A percentile compares a stretch with the other conserved stretches of the same genome.
phyloP scores from a whole-genome alignment of 2,888 invertebrate genomes.

The Alitta virens region DNA sequence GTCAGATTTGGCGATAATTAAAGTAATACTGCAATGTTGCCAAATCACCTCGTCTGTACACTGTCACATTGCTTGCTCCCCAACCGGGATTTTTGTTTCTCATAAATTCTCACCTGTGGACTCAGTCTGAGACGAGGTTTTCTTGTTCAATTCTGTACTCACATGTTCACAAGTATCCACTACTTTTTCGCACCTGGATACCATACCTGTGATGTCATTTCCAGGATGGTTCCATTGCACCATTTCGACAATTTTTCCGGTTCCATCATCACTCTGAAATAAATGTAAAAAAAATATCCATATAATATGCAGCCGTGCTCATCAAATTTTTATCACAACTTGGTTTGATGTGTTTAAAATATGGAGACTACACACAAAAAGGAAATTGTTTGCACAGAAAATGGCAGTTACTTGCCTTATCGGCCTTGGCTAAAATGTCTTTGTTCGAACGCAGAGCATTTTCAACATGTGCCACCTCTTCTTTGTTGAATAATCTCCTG shows the following conservation, averaged over 20 bases:
- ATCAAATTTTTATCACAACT: too few relatives aligned
- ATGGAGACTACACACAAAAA: too few relatives aligned
- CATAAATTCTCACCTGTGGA: too few relatives aligned
- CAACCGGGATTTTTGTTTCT: too few relatives aligned
- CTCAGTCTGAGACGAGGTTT: background rate
- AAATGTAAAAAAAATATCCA: background rate
- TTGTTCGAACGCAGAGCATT: background rate
- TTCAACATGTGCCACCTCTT: constrained; percentile 16
- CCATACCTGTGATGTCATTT: constrained; percentile 33
- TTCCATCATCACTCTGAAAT: constrained; percentile 27
- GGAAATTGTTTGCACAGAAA: too few relatives aligned
- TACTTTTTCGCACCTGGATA: constrained; percentile 30
- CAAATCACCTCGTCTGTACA: too few relatives aligned
- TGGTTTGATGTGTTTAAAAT: too few relatives aligned
- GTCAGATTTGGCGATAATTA: too few relatives aligned
- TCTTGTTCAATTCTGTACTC: background rate
- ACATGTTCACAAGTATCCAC: constrained; percentile 29
- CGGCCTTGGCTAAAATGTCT: too few relatives aligned
- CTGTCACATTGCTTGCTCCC: too few relatives aligned
- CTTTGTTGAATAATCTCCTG: constrained; percentile 13
- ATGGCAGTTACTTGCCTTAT: too few relatives aligned
- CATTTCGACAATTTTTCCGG: constrained; percentile 23
- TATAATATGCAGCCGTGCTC: too few relatives aligned
- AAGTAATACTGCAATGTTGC: background rate
- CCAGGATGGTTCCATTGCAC: constrained; percentile 33